phyloP scores from a whole-genome alignment of 2,888 invertebrate genomes.

The Himalopsyche japonica region DNA sequence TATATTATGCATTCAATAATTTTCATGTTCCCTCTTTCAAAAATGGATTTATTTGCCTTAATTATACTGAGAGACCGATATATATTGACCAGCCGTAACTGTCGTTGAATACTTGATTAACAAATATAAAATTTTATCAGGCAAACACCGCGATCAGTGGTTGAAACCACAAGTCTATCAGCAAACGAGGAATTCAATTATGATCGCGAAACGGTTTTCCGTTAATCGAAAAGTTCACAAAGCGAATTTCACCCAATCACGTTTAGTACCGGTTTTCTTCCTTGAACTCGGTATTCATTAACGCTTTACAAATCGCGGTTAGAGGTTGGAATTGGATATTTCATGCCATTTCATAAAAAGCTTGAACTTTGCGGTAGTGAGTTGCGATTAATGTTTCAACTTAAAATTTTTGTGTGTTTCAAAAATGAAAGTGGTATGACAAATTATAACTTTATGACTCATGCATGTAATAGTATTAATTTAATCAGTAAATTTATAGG shows the following conservation, averaged over 20 bases:
- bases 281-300: neutral
- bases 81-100: too few relatives aligned
- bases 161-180: neutral
- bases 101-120: too few relatives aligned
- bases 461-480: too few relatives aligned
- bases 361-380: neutral
- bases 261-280: neutral
- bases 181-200: neutral
- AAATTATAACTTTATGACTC: too few relatives aligned
- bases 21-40: too few relatives aligned
- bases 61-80: too few relatives aligned
- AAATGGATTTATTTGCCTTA: too few relatives aligned
- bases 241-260: neutral
- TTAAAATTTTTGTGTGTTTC: too few relatives aligned
- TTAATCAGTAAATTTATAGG: too few relatives aligned
- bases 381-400: too few relatives aligned
- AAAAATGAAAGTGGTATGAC: too few relatives aligned
- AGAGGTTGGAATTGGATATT: neutral
- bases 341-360: neutral
- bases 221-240: neutral
- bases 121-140: neutral
- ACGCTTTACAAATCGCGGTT: neutral
- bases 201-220: neutral
- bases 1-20: too few relatives aligned
- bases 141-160: neutral